Evolutionary conservation across 2,888 invertebrate species (phyloP), one percentile per base, ranked within the genome.

Genomic region (Eumacrocentrus americanus): DNA sequence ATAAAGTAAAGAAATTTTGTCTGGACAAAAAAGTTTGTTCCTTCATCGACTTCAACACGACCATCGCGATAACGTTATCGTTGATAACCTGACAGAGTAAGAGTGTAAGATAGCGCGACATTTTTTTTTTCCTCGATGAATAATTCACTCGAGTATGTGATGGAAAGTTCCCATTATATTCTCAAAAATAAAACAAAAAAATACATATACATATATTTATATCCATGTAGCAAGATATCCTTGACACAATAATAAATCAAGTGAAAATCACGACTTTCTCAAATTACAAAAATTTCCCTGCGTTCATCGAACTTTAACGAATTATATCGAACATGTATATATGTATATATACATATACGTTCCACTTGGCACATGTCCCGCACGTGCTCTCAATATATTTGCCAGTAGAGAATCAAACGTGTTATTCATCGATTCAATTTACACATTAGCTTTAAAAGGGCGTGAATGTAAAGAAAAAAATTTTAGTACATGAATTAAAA

Each of bases 61-160:
- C 37, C 50, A 58, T 58, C 25, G 44, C 35, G 52, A 59, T 59
- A 58, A 58, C 38, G 47, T 53, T 59, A 59, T 59, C 58, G 44
- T 18, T 46, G 58, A 52, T 59, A 47, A 59, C 29, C 18, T 20
- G 53, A 25, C 38, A 42, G 37, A n/a, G 18, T 25, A 11, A 42
- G 29, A 57, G 34, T 25, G 29, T 29, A 40, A 23, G 58, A 59
- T 53, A 53, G 25, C 35, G 5, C 23, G 29, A 3, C 23, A 38
- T 52, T 46, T 29, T 46, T 50, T 44, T 57, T 58, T 23, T 37
- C 5, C 23, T 35, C 22, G 38, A 38, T 56, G 47, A 56, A 56
- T 48, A 46, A 48, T 56, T 56, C 35, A 56, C 56, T 22, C 23
- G 47, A 55, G 44, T 46, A 46, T 55, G 35, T 42, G 22, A 37